Base-by-base conservation (phyloP, 1,140 invertebrate species). In the Odontomachus brunneus region DNA sequence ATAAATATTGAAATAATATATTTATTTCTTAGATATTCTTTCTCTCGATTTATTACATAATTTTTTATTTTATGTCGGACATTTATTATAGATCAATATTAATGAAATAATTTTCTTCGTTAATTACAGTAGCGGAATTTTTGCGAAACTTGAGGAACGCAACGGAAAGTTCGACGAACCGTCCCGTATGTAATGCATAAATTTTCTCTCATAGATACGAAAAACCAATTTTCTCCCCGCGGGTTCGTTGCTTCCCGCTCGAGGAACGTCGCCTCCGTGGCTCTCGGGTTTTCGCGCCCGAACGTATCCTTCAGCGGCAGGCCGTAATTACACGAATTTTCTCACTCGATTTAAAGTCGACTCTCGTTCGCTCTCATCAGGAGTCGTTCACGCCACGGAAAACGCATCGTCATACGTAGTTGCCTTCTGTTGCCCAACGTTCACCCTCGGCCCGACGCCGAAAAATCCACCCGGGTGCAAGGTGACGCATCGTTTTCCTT, bases 361-460 rank as follows among this genome's bases (percentile, higher is more conserved):
- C 44, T 53, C 29, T 84, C 48, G 57, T 84, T 69, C 76, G 63
- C 44, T 82, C 57, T 44, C 69, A 60, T n/a, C 19, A 38, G 7
- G 49, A 38, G 66, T 83, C 48, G 38, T 44, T 53, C n/a, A 5
- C 48, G 51, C 48, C 33, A 55, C 33, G 62, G 78, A 93, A 93
- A 91, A 85, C 83, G 92, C 92, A 88, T 14, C 84, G 92, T 93
- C 92, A 94, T 90, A 91, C 86, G 85, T 88, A 86, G 88, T 89
- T 90, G 88, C 90, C 91, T 93, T 91, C 88, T 89, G 90, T 91
- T 92, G 84, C 89, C 81, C 87, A 88, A 91, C 67, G 82, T 53
- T 57, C 17, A 71, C 62, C 76, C 82, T 72, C 83, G 14, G 51
- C 26, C 67, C 69, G 71, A 24, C 51, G n/a, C 63, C 62, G 62